These are phyloP conservation scores for Manis pentadactyla DNA, from an alignment of 2,797 vertebrate species.

Conservation along the genomic window DNA sequence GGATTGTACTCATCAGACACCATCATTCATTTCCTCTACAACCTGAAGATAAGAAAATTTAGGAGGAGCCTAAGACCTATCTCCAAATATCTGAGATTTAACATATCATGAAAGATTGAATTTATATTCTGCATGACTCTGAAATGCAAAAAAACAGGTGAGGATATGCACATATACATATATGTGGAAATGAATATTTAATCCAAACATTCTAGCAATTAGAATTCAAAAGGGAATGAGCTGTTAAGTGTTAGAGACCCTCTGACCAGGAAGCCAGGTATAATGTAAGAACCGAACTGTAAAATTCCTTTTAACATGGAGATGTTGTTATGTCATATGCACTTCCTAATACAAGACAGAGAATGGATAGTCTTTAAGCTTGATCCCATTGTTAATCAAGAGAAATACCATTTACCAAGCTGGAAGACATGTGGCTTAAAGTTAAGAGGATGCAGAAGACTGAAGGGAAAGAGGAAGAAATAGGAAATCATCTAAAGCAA, in stretches of 20 bases:
- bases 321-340: not conserved
- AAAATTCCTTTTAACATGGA: not conserved
- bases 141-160: not conserved
- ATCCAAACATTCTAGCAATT: not conserved
- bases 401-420: not conserved
- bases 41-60: not conserved
- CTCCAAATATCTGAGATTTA: not conserved
- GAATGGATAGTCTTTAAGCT: not conserved
- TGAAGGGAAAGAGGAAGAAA: not conserved
- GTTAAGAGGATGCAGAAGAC: not conserved
- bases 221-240: not conserved
- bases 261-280: not conserved
- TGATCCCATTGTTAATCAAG: not conserved
- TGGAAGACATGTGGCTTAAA: not conserved
- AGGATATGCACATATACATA: not conserved
- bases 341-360: not conserved
- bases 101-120: not conserved
- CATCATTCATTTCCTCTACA: not conserved
- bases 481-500: not conserved
- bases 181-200: not conserved
- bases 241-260: not conserved
- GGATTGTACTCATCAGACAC: not conserved
- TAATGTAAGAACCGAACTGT: not conserved
- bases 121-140: not conserved
- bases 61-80: not conserved